Conservation (phyloP, 2,113 vertebrate genomes). For the Coracopsis vasa region DNA sequence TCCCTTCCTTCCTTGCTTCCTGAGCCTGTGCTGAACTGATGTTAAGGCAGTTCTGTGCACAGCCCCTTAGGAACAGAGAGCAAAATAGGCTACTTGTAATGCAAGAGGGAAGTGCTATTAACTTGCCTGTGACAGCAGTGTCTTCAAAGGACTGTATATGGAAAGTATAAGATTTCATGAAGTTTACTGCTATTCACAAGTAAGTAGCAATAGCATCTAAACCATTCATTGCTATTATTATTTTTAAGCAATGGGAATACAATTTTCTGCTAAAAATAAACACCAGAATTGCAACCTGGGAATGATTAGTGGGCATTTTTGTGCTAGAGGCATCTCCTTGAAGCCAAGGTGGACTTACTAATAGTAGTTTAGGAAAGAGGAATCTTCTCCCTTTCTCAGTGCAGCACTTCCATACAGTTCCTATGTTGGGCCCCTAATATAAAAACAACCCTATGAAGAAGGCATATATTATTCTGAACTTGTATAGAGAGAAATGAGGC, state of each 20-base stretch:
- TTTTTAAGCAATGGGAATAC: neutral
- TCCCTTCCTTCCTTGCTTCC: neutral
- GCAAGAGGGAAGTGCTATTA: slow-evolving; percentile 42
- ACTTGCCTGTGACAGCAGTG: slow-evolving; percentile 11
- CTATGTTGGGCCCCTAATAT: neutral
- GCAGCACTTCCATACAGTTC: neutral
- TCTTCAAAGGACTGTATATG: slow-evolving; percentile 11
- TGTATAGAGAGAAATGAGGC: neutral
- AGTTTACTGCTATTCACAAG: neutral
- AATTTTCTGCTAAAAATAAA: neutral
- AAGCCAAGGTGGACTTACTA: neutral
- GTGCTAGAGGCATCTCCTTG: neutral
- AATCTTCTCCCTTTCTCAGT: neutral
- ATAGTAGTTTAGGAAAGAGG: neutral
- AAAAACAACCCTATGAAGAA: neutral
- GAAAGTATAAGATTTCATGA: neutral
- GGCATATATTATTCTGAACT: neutral
- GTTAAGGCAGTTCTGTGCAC: slow-evolving; percentile 25
- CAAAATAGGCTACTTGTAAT: neutral
- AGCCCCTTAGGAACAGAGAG: neutral
- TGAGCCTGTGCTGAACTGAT: neutral
- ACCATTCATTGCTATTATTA: neutral
- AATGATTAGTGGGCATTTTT: neutral
- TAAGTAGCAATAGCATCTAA: neutral
- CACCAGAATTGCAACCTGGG: neutral